Conservation (phyloP, 2,888 invertebrate genomes). For the Blastobasis lacticolella region DNA sequence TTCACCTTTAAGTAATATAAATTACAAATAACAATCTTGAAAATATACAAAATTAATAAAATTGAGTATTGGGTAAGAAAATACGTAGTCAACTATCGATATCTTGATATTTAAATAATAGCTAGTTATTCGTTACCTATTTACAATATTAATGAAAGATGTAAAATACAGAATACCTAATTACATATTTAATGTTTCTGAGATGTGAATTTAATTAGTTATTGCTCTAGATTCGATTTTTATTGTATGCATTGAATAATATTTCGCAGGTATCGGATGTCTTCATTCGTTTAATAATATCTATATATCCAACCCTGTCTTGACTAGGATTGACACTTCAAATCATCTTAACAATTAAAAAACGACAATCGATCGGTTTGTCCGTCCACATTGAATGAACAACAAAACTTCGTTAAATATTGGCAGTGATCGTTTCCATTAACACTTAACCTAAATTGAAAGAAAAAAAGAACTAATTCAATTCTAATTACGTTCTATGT, state of each 20-base stretch:
- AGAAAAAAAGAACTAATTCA: too few species aligned
- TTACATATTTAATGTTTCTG: background rate
- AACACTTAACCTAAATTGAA: too few species aligned
- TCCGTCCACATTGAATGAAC: slow-evolving; percentile 27
- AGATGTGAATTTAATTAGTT: background rate
- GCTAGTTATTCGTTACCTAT: slow-evolving; percentile 4
- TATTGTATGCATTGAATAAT: too few species aligned
- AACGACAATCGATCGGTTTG: slow-evolving; percentile 19
- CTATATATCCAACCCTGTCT: slow-evolving; percentile 51
- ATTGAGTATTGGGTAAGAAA: slow-evolving; percentile 19
- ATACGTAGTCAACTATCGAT: slow-evolving; percentile 6
- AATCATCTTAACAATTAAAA: slow-evolving; percentile 21
- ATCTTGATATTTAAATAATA: slow-evolving; percentile 1
- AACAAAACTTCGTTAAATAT: slow-evolving; percentile 34
- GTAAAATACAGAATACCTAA: background rate
- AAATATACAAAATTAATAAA: slow-evolving; percentile 5
- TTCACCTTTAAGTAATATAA: too few species aligned
- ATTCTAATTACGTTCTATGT: too few species aligned
- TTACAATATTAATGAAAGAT: background rate
- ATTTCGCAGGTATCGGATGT: too few species aligned
- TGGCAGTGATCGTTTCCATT: slow-evolving; percentile 57
- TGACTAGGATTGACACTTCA: slow-evolving; percentile 70
- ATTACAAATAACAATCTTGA: too few species aligned
- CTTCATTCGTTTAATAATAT: too few species aligned
- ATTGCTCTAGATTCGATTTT: too few species aligned